Percentiles rank a stretch among this genome's conserved stretches.
Conservation (phyloP, 2,113 vertebrate genomes). For the Jaculus jaculus region DNA sequence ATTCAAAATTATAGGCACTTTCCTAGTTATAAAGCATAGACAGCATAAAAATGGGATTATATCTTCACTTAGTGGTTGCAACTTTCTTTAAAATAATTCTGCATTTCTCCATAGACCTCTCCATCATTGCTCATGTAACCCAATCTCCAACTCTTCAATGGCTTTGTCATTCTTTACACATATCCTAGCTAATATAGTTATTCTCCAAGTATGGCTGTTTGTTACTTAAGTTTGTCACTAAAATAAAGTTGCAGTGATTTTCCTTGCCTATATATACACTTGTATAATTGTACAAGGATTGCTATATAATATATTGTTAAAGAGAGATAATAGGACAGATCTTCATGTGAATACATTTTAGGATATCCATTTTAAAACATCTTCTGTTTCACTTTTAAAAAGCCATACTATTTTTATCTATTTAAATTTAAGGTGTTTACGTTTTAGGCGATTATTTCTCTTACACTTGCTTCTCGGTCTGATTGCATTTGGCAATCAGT, state of each 20-base stretch:
- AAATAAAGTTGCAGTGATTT: not conserved
- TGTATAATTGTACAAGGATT: not conserved
- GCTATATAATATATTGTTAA: not conserved
- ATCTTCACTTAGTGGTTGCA: conserved; percentile 14
- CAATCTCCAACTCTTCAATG: not conserved
- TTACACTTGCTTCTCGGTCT: conserved; percentile 1
- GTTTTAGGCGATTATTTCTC: conserved; percentile 19
- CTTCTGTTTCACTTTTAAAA: not conserved
- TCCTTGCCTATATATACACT: not conserved
- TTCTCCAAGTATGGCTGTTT: not conserved
- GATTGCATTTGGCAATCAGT: conserved; percentile 37
- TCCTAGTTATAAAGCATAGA: conserved; percentile 37
- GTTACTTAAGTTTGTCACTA: not conserved
- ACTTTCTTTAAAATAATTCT: conserved; percentile 34
- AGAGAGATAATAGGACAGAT: not conserved
- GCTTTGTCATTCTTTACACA: not conserved
- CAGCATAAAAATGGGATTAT: conserved; percentile 46
- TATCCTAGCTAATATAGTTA: not conserved
- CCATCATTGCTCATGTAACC: not conserved
- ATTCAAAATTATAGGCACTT: conserved; percentile 46
- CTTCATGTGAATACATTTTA: conserved; percentile 26
- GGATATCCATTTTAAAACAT: conserved; percentile 28
- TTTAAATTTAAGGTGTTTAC: conserved; percentile 9
- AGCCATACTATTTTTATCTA: not conserved
- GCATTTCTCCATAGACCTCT: not conserved